Conservation (phyloP, 2,797 vertebrate species). For the Brachyalestes nurse region DNA sequence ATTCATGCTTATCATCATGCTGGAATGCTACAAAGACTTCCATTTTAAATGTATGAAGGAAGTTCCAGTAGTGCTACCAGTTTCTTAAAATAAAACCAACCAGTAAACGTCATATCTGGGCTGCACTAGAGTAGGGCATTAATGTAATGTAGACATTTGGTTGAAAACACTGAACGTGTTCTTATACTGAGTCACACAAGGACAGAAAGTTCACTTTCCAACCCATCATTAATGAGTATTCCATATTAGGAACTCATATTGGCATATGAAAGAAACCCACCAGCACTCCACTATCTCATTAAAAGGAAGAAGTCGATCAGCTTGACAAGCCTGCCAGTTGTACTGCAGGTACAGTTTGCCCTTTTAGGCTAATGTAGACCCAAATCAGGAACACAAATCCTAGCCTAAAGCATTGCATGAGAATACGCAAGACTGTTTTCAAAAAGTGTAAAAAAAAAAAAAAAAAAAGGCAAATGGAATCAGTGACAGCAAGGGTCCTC, state of each 20-base stretch:
- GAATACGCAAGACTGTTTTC: background rate
- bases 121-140: background rate
- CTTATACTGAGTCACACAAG: slow-evolving; percentile 2
- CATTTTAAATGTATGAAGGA: background rate
- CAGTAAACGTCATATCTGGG: background rate
- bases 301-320: slow-evolving; percentile 41
- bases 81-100: background rate
- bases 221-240: slow-evolving; percentile 43
- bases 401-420: background rate
- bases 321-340: slow-evolving; percentile 25
- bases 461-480: background rate
- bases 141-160: background rate
- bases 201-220: slow-evolving; percentile 24
- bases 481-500: background rate
- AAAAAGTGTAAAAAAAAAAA: background rate
- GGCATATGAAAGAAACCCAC: slow-evolving; percentile 27
- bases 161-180: background rate
- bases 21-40: background rate
- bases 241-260: slow-evolving; percentile 32
- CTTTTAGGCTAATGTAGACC: background rate
- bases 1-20: background rate
- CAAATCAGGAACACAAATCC: slow-evolving; percentile 9
- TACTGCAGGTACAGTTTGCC: slow-evolving; percentile 18
- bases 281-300: slow-evolving; percentile 32
- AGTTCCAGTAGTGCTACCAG: background rate